These are phyloP conservation scores for Tachina lurida DNA, from an alignment of 2,888 invertebrate species.

Conservation along the genomic window DNA sequence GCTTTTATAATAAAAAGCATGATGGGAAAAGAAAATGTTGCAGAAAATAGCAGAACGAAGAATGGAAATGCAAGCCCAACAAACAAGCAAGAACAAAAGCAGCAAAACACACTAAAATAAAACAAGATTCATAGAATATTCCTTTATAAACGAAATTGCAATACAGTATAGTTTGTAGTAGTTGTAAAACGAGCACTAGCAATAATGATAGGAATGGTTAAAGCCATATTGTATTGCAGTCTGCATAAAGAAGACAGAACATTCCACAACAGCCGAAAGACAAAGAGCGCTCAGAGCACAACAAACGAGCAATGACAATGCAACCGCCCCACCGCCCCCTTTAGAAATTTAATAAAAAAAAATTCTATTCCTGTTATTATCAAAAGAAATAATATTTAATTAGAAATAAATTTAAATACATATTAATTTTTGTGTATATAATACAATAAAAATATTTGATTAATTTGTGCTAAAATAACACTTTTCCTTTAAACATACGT, in stretches of 20 bases:
- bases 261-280: conserved; percentile 33
- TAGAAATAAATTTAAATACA: neutral
- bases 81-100: conserved; percentile 36
- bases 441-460: neutral
- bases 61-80: conserved; percentile 32
- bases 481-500: neutral
- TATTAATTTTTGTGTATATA: too few species aligned
- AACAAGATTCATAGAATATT: conserved; percentile 41
- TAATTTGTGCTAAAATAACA: neutral
- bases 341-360: neutral
- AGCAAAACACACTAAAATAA: conserved; percentile 25
- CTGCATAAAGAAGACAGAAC: conserved; percentile 38
- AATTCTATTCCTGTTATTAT: neutral
- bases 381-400: neutral
- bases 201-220: conserved; percentile 32
- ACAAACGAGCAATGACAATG: neutral
- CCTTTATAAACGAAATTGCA: conserved; percentile 56
- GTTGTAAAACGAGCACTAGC: conserved; percentile 49
- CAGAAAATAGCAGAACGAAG: conserved; percentile 58
- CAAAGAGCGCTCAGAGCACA: conserved; percentile 23
- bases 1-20: conserved; percentile 38
- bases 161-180: conserved; percentile 63
- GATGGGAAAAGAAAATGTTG: conserved; percentile 55
- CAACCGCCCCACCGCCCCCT: neutral
- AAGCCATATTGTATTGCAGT: conserved; percentile 52